phyloP scores from a whole-genome alignment of 2,113 vertebrate genomes.

The Diphyllodes magnificus region DNA sequence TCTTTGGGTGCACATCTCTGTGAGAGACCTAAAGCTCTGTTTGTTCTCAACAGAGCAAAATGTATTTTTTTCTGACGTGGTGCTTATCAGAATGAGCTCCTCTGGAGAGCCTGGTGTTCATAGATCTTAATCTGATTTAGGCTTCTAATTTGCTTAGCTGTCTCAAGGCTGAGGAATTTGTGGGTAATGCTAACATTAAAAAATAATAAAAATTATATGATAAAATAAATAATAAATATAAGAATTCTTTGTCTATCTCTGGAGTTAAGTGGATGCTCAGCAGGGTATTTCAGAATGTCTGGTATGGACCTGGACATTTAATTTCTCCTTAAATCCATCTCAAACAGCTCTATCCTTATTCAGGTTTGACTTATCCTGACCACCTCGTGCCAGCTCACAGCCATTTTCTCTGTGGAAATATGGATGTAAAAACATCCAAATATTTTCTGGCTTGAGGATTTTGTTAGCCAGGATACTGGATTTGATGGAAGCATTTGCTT shows the following conservation, averaged over 20 bases:
- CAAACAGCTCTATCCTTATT: neutral
- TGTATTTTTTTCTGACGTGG: neutral
- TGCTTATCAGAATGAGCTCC: neutral
- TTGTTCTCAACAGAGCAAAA: neutral
- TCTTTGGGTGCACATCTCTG: rapidly evolving
- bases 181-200: neutral
- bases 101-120: neutral
- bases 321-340: neutral
- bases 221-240: neutral
- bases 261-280: neutral
- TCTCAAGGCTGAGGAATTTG: neutral
- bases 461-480: neutral
- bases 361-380: neutral
- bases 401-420: neutral
- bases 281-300: neutral
- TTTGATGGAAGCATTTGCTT: neutral
- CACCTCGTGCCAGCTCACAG: neutral
- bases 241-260: neutral
- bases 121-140: neutral
- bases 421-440: neutral
- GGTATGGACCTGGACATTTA: neutral
- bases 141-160: neutral
- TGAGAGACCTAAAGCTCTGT: neutral
- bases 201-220: neutral
- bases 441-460: neutral